A percentile compares a stretch with the other conserved stretches of the same genome.
phyloP scores from a whole-genome alignment of 2,113 vertebrate genomes.

The Mus spicilegus region DNA sequence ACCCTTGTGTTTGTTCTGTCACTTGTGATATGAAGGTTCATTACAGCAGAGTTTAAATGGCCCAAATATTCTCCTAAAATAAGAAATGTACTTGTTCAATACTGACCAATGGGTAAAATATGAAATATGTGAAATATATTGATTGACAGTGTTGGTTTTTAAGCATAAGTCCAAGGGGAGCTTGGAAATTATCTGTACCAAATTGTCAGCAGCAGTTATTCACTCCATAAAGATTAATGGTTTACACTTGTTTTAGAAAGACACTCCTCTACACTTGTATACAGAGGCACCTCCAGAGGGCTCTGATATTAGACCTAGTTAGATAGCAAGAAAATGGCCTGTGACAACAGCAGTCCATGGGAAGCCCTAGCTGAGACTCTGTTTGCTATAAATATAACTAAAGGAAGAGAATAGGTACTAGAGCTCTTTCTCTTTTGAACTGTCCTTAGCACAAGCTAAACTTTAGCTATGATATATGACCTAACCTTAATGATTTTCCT shows the following conservation, averaged over 20 bases:
- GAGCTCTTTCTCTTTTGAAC: neutral
- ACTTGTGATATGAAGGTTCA: neutral
- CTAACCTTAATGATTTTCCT: neutral
- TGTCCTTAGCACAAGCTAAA: neutral
- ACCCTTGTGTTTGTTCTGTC: neutral
- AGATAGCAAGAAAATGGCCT: neutral
- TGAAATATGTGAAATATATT: neutral
- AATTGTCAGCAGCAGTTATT: neutral
- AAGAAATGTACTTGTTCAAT: neutral
- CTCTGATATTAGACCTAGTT: neutral
- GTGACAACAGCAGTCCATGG: neutral
- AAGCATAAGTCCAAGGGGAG: neutral
- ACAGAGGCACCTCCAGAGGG: neutral
- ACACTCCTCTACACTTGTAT: accelerated
- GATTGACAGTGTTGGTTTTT: neutral
- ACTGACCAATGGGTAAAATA: neutral
- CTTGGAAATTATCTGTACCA: neutral
- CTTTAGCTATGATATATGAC: neutral
- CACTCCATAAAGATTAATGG: neutral
- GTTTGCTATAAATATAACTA: neutral
- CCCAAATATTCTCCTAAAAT: neutral
- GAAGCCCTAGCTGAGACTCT: neutral
- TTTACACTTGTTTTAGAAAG: neutral
- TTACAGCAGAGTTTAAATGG: neutral
- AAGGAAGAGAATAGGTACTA: neutral